Evolutionary conservation across 1,140 invertebrate species (phyloP), one percentile per base, ranked within the genome.

Genomic region (Euglossa dilemma): DNA sequence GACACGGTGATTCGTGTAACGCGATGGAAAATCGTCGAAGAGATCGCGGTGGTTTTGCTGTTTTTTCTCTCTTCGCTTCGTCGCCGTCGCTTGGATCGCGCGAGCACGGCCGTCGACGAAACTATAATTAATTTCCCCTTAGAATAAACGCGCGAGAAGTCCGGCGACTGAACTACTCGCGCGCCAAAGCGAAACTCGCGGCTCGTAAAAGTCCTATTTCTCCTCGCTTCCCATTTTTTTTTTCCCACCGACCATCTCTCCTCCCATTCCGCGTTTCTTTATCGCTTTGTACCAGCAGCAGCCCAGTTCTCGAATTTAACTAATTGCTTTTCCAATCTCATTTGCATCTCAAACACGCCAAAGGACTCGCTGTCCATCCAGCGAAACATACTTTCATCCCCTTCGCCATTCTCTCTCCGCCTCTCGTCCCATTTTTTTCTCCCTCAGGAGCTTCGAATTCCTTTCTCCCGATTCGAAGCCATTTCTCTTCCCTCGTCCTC

Each of bases 251-350:
- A 54, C 59, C n/a, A 28, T 18, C 18, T 18, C 18, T 6, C 36
- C 47, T 36, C n/a, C 25, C 45, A 50, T 59, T 23, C 3, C 25
- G 45, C 16, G 5, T 57, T 47, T 45, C 71, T 75, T 28, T 25
- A 28, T 47, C 56, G 56, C 66, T 70, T 61, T 70, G 64, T 70
- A 11, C 14, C 8, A 9, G 8, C 8, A 9, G 8, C 28, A 6
- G 23, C 8, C 28, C 2, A 8, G 20, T 61, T 45, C 23, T 54
- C 73, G 56, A 78, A 71, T 63, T 83, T 45, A 83, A 78, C 45
- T 83, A 83, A 83, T 83, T 83, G 66, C 52, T 28, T n/a, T 47
- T 54, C 47, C 56, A 70, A 71, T 83, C 75, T 63, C 57, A 63
- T 78, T 83, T 78, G 74, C 81, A 28, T 77, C 54, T 70, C 66